Evolutionary conservation across 2,797 vertebrate species (phyloP), one percentile per base, ranked within the genome.

Genomic region (Austrolebias charrua): DNA sequence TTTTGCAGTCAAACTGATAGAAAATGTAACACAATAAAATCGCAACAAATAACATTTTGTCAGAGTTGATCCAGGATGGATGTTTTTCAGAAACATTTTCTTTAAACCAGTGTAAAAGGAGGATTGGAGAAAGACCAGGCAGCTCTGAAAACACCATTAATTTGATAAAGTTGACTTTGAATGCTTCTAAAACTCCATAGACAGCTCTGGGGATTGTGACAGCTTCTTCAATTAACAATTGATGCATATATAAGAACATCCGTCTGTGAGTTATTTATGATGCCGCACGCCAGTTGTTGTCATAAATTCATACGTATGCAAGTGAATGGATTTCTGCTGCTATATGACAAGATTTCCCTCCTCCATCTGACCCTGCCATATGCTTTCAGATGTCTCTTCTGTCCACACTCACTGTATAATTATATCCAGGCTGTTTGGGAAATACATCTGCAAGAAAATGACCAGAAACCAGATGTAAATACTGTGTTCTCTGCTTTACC

Each of bases 221-320:
- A 89, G 89, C 85, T 84, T 73, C 84, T 85, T 87, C 86, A 88
- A 86, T 88, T 89, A 90, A 86, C 84, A 83, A 86, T 75, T 80
- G 85, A 83, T 85, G 85, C 83, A 83, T 87, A 80, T 84, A 83
- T 79, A 80, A 85, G 83, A 86, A 75, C 76, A 85, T 86, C 80
- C 79, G 73, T 85, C 86, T 78, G 80, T 79, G 72, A 81, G 79
- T 88, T 87, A 80, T 85, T 87, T 78, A 85, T 71, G 68, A 74
- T 74, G 85, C 84, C 81, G 83, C 67, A 69, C 82, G 84, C 81
- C 87, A 83, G 86, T 88, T 84, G 83, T 87, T 87, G 85, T 86
- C 82, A 80, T 71, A 73, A 81, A 87, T 88, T 82, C 86, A 86
- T 86, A 86, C 82, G 88, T 80, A 83, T 63, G 79, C 67, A 45